Evolutionary conservation across 92 coral and sea anemone species (phyloP).

Genomic region (Actinernus sp.): DNA sequence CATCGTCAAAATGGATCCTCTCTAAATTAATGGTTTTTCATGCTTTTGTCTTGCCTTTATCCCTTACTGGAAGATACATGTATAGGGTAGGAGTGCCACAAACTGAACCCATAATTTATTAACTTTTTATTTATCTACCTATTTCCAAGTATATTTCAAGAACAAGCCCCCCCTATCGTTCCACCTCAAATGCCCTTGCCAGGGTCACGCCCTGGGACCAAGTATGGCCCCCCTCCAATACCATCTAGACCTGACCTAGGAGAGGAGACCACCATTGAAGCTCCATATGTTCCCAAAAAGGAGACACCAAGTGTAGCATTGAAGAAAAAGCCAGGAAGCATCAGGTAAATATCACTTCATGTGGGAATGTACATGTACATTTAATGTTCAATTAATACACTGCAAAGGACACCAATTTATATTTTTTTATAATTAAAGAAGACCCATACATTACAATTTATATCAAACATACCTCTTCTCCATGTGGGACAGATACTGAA

Average conservation of each 20-base stretch:
- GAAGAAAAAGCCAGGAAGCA: constrained; percentile 7
- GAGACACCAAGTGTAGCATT: constrained; percentile 5
- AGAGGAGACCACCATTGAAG: constrained; percentile 21
- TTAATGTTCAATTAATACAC: not conserved
- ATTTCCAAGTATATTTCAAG: not conserved
- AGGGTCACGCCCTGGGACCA: not conserved
- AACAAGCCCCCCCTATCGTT: not conserved
- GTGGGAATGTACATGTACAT: not conserved
- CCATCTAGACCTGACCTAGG: constrained; percentile 71
- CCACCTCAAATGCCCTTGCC: not conserved
- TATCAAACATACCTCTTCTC: no score
- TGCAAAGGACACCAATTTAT: no score
- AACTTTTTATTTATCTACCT: no score
- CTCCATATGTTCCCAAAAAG: not conserved
- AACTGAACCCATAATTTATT: no score
- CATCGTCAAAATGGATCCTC: no score
- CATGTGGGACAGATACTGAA: no score
- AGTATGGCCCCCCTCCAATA: constrained; percentile 57
- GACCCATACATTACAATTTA: no score
- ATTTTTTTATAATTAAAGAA: no score
- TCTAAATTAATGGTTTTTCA: no score
- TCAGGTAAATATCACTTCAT: not conserved
- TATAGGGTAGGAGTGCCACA: no score
- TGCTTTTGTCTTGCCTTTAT: no score
- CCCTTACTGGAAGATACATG: no score